Evolutionary conservation across 2,113 vertebrate species (phyloP).

Genomic region (Oriolus oriolus): DNA sequence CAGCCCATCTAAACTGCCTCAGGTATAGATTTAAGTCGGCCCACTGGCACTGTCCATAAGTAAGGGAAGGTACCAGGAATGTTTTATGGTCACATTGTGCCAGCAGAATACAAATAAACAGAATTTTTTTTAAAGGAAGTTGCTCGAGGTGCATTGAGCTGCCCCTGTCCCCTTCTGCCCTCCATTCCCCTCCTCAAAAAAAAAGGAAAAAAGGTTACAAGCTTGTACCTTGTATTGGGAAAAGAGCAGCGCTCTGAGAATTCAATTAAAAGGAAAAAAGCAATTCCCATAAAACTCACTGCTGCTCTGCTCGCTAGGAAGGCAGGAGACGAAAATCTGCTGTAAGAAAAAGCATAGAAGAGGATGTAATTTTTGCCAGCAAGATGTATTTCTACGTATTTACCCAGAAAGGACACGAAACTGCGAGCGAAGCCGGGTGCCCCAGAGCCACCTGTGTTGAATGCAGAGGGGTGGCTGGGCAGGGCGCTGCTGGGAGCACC

Average conservation of each 20-base stretch:
- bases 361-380: not conserved
- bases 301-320: not conserved
- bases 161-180: not conserved
- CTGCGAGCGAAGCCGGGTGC: not conserved
- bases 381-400: not conserved
- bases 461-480: not conserved
- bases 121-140: not conserved
- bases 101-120: not conserved
- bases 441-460: not conserved
- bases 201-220: not conserved
- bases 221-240: too few species aligned
- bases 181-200: not conserved
- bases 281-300: not conserved
- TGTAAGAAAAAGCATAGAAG: not conserved
- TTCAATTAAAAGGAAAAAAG: not conserved
- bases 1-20: not conserved
- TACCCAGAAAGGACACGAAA: not conserved
- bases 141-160: fast-evolving
- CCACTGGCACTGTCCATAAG: not conserved
- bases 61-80: not conserved
- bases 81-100: not conserved
- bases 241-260: not conserved
- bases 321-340: not conserved
- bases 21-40: not conserved
- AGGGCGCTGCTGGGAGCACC: not conserved